Base-by-base conservation (phyloP, 1,140 invertebrate genomes). In the Drosophila virilis region DNA sequence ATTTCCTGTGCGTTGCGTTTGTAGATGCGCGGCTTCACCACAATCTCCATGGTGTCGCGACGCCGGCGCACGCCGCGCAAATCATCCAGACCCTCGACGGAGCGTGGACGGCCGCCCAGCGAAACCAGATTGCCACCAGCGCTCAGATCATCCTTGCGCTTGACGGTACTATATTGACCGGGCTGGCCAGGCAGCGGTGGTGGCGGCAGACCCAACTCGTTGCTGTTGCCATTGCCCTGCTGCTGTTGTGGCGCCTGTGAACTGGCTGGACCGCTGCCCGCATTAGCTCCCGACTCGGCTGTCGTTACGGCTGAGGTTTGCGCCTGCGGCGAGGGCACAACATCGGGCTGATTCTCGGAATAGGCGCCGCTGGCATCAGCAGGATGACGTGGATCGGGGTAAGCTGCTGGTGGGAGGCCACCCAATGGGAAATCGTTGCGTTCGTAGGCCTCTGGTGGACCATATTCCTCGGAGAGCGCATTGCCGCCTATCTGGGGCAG, bases 1-100 rank as follows among this genome's bases (percentile, higher is more conserved):
- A 98, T 98, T 92, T 97, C 97, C 93, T 97, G 97, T 51, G 97
- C 95, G 72, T 96, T 96, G 59, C 97, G 94, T 85, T 97, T 97
- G 93, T 97, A 97, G 54, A 97, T 96, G 78, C 96, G 94, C 37
- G 94, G 94, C 71, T 92, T 92, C 3, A 95, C 93, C 15, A 95
- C 94, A 42, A 95, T 80, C 43, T 94, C 94, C 73, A 95, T 94
- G 7, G 93, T 94, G 54, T 92, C 91, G 17, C 95, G 93, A 78
- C 94, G 93, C 86, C 95, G 93, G 77, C 95, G 94, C 12, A 94
- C 95, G 32, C 96, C 96, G 15, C 95, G 94, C 64, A 96, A 93
- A 90, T 95, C 95, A 80, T 94, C 94, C 17, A 92, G 59, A 69
- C 94, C 94, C 90, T 96, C 95, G 12, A 97, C 96, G 8, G 97